Conservation (phyloP, 2,888 invertebrate genomes). For the Sphaerophoria taeniata region DNA sequence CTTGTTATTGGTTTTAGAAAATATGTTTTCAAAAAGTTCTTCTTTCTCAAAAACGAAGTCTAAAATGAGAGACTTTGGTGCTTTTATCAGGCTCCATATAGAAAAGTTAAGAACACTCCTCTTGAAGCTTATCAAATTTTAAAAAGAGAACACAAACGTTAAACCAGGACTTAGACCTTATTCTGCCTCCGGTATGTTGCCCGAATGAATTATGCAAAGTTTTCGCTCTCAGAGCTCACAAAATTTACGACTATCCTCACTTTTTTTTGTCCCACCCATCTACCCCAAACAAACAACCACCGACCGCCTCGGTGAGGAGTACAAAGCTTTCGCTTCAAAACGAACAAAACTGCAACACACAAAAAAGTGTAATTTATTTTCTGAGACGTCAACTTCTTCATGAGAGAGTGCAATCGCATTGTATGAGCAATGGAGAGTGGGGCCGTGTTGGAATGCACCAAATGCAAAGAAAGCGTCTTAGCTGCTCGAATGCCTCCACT, state of each 20-base stretch:
- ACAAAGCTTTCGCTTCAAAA: slow-evolving; percentile 61
- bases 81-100: too few species aligned
- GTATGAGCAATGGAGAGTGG: slow-evolving; percentile 24
- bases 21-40: background rate
- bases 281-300: background rate
- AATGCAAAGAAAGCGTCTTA: slow-evolving; percentile 68
- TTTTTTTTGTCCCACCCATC: background rate
- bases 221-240: slow-evolving; percentile 42
- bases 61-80: background rate
- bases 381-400: slow-evolving; percentile 73
- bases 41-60: background rate
- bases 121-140: background rate
- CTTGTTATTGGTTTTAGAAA: background rate
- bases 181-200: slow-evolving; percentile 11
- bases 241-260: slow-evolving; percentile 4
- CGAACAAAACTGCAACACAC: slow-evolving; percentile 66
- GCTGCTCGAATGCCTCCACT: slow-evolving; percentile 67
- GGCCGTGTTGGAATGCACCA: slow-evolving; percentile 34
- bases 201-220: slow-evolving; percentile 71
- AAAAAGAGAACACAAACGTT: background rate
- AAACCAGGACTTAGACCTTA: slow-evolving; percentile 2
- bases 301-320: slow-evolving; percentile 3
- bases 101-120: too few species aligned
- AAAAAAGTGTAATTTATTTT: slow-evolving; percentile 72
- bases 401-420: slow-evolving; percentile 42